Percentiles rank a stretch among this genome's conserved stretches.
phyloP scores from a whole-genome alignment of 2,888 invertebrate species.

The Hemicrepidius hirtus region DNA sequence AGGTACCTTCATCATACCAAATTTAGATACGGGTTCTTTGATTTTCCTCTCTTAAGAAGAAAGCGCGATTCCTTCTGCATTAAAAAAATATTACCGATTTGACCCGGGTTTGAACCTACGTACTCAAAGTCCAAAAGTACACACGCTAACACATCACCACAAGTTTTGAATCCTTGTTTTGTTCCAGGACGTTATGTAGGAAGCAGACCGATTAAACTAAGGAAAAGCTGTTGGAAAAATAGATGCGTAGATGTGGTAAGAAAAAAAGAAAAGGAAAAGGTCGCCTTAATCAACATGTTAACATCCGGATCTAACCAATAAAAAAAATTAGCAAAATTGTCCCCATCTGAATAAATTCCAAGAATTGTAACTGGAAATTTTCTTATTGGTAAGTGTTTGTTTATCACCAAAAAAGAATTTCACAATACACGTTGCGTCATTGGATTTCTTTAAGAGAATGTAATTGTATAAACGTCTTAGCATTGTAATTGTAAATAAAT shows the following conservation, averaged over 20 bases:
- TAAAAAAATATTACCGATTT: no score
- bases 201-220: constrained; percentile 96
- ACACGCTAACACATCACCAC: no score
- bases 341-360: background rate
- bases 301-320: constrained; percentile 73
- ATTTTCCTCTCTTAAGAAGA: no score
- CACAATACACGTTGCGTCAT: constrained; percentile 14
- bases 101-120: no score
- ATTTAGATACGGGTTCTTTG: constrained; percentile 1
- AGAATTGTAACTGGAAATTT: constrained; percentile 8
- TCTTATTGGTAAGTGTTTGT: background rate
- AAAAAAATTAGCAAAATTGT: background rate
- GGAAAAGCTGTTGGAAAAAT: constrained; percentile 97
- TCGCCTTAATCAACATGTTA: constrained; percentile 84
- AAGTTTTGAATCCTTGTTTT: no score
- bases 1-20: no score
- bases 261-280: constrained; percentile 97
- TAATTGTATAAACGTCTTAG: background rate
- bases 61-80: no score
- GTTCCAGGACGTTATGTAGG: constrained; percentile 96
- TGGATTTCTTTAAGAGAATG: background rate
- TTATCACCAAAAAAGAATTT: background rate
- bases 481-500: constrained; percentile 5
- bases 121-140: no score
- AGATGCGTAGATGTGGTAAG: constrained; percentile 94